Evolutionary conservation across 2,888 invertebrate genomes (phyloP), one percentile per base, ranked within the genome.

Genomic region (Eristalis pertinax): DNA sequence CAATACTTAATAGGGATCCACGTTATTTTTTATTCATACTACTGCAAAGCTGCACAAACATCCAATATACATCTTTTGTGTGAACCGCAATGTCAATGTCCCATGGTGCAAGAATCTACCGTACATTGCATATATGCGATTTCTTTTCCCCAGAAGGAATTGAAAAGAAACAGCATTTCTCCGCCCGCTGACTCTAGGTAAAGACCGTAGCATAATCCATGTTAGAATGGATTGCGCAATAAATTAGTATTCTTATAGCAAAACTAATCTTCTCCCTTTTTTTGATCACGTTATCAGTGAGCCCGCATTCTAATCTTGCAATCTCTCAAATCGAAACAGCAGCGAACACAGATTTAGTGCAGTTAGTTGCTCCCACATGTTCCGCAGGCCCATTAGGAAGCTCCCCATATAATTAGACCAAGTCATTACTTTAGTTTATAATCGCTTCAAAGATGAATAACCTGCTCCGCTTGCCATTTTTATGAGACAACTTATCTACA

Each of bases 371-470:
- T 50, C 69, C 69, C 69, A 77, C 69, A 62, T 24, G 50, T 50
- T 62, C 26, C 19, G 19, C 38, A 38, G 80, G 62, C 13, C 70
- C 70, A 76, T 76, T 77, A 77, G 62, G 62, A 50, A 63, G 32
- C 43, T 69, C 43, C 56, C 60, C 60, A 24, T 79, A 58, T 74
- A 74, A 79, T 79, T 74, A 79, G 22, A 73, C 24, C 56, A 41
- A 74, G 58, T 41, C 43, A 79, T 74, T 84, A 79, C 58, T 69
- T 75, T 41, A 38, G 41, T 79, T 84, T 64, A 22, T 74, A 79
- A 79, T 69, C 56, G 78, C 58, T 78, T 38, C 58, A 11, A 19
- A 41, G 78, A 72, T 72, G 50, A 50, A 65, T 22, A 22, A 35
- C 60, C 60, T 13, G 62, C 62, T 70, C 62, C 35, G 24, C 56